Percentiles rank a stretch among this genome's conserved stretches.
Evolutionary conservation across 2,113 vertebrate species (phyloP).

Genomic region (Zeus faber): DNA sequence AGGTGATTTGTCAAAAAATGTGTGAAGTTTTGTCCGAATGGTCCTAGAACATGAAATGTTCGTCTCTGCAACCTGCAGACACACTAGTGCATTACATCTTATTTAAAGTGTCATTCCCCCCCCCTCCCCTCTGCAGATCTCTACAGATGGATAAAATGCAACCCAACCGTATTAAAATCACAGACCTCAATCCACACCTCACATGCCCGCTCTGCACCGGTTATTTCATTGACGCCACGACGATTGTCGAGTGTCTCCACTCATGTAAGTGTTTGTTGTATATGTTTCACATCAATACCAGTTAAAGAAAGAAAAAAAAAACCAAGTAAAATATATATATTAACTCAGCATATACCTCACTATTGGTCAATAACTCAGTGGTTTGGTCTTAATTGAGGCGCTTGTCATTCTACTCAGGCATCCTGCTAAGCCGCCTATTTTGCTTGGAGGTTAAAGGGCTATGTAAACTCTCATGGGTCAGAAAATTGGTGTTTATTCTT

Average conservation of each 20-base stretch:
- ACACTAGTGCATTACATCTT: background rate
- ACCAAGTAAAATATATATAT: no score
- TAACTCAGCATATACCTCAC: no score
- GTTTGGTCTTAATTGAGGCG: no score
- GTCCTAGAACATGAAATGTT: no score
- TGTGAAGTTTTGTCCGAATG: no score
- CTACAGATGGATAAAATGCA: slow-evolving; percentile 76
- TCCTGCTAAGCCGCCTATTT: no score
- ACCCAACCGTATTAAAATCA: slow-evolving; percentile 76
- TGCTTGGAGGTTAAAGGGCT: no score
- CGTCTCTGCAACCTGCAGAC: background rate
- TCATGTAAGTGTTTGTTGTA: slow-evolving; percentile 82
- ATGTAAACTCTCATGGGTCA: background rate
- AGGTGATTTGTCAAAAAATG: no score
- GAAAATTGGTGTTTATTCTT: background rate
- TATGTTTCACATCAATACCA: no score
- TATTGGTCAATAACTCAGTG: no score
- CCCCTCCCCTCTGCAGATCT: slow-evolving; percentile 56
- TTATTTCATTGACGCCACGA: slow-evolving; percentile 92
- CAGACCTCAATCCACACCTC: slow-evolving; percentile 74
- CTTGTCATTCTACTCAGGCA: no score
- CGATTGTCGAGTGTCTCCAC: slow-evolving; percentile 94
- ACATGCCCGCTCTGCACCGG: slow-evolving; percentile 86
- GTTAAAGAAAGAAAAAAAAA: no score
- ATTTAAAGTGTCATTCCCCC: slow-evolving; percentile 8